Evolutionary conservation across 2,888 invertebrate species (phyloP), one percentile per base, ranked within the genome.

Genomic region (Diloba caeruleocephala): DNA sequence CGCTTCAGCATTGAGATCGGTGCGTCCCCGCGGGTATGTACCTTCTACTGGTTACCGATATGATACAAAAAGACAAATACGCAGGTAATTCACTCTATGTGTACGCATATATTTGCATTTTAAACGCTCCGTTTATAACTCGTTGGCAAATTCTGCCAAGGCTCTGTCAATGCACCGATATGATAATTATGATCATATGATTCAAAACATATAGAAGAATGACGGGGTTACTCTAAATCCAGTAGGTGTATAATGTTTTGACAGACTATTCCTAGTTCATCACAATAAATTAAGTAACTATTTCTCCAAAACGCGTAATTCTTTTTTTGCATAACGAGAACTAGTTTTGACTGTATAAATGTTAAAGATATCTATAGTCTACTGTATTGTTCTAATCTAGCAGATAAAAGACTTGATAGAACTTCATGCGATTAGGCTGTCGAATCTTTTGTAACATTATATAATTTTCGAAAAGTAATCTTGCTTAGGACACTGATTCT

Each of bases 11-110:
- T 45, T 61, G 61, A 66, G 38, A 53, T 48, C 29, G 54, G 73
- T 73, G 21, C 48, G 41, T 74, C 59, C 72, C 75, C 66, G 58
- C 42, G 72, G 72, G 61, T 41, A 57, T 66, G 55, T 58, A 62
- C 73, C 66, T 42, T 15, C 26, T 31, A 49, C 49, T 7, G 0
- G 46, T 42, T 21, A 37, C 39, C 46, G 26, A 26, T 53, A 39
- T 45, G 31, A 29, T 33, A 50, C 38, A 58, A 53, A 55, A 51
- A 46, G 26, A 43, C 17, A 51, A 51, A 55, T 44, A 64, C 14
- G 21, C 51, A 51, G 45, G 49, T 55, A 45, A 60, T 53, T 46
- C 26, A 52, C 49, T 55, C 12, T 51, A 63, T 45, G 48, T 44
- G 23, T 21, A 59, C 50, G 54, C 66, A 59, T 59, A 55, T 55